Percentiles rank a stretch among this genome's conserved stretches.
These are phyloP conservation scores for Motacilla tschutschensis DNA, from an alignment of 2,113 vertebrate species.

Conservation along the genomic window DNA sequence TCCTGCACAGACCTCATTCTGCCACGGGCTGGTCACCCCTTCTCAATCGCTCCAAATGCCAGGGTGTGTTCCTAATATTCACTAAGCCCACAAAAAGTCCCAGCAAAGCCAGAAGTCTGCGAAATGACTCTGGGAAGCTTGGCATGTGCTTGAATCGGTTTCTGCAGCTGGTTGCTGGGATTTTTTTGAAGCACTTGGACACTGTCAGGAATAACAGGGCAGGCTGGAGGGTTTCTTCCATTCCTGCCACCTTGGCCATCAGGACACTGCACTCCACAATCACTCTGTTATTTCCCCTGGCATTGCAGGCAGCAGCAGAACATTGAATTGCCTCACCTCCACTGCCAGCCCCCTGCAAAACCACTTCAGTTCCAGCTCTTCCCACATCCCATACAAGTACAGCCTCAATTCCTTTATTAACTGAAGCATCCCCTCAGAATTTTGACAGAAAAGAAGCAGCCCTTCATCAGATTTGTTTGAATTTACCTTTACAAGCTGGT, in stretches of 20 bases:
- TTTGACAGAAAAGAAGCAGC: not conserved
- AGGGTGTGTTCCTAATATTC: accelerated
- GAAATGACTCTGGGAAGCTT: not conserved
- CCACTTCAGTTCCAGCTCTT: not conserved
- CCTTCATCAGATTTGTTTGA: not conserved
- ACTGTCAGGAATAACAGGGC: accelerated
- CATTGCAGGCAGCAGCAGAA: not conserved
- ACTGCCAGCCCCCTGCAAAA: not conserved
- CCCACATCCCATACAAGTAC: not conserved
- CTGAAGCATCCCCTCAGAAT: not conserved
- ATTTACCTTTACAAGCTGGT: not conserved
- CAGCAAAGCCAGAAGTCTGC: not conserved
- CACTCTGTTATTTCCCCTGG: not conserved
- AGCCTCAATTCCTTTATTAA: not conserved
- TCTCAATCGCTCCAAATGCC: accelerated
- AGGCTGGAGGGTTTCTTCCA: not conserved
- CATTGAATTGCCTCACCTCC: not conserved
- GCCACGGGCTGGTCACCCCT: accelerated
- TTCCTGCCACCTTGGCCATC: not conserved
- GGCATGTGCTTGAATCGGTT: accelerated
- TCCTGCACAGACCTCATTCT: not conserved
- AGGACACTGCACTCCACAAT: not conserved
- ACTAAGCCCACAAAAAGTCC: not conserved
- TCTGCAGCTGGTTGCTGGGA: not conserved
- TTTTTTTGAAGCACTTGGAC: not conserved